phyloP scores from a whole-genome alignment of 2,113 vertebrate genomes.

The Megaptera novaeangliae region DNA sequence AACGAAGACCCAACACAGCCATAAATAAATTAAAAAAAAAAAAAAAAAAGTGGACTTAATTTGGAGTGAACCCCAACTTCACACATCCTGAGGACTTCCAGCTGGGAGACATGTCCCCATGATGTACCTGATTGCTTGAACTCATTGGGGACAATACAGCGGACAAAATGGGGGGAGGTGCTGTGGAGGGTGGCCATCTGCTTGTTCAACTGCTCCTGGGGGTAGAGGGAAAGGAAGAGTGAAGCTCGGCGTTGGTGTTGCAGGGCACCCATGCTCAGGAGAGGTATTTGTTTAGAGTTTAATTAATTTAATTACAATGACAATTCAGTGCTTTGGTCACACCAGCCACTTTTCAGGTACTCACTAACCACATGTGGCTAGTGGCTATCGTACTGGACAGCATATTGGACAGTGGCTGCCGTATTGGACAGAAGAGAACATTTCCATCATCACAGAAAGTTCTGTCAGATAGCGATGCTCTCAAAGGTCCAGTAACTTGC shows the following conservation, averaged over 20 bases:
- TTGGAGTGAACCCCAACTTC: background rate
- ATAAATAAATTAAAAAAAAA: no score
- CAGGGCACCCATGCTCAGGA: background rate
- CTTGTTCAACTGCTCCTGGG: conserved; percentile 72
- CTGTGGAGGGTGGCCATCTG: conserved; percentile 57
- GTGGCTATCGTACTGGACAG: background rate
- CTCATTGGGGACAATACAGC: conserved; percentile 60
- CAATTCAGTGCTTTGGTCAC: background rate
- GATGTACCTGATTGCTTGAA: conserved; percentile 54
- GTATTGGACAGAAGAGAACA: background rate
- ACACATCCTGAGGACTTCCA: background rate
- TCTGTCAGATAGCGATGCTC: background rate
- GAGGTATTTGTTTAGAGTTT: background rate
- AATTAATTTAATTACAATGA: background rate
- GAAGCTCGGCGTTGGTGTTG: background rate
- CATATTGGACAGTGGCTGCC: background rate
- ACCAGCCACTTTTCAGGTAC: background rate
- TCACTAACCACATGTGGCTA: background rate
- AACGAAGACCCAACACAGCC: no score
- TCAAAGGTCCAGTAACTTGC: background rate
- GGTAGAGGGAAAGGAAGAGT: background rate
- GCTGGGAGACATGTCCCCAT: background rate
- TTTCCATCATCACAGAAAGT: background rate
- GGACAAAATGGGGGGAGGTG: conserved; percentile 61
- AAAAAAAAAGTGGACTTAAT: background rate